These are phyloP conservation scores for Drosophila jambulina DNA, from an alignment of 1,140 invertebrate species.

Conservation along the genomic window DNA sequence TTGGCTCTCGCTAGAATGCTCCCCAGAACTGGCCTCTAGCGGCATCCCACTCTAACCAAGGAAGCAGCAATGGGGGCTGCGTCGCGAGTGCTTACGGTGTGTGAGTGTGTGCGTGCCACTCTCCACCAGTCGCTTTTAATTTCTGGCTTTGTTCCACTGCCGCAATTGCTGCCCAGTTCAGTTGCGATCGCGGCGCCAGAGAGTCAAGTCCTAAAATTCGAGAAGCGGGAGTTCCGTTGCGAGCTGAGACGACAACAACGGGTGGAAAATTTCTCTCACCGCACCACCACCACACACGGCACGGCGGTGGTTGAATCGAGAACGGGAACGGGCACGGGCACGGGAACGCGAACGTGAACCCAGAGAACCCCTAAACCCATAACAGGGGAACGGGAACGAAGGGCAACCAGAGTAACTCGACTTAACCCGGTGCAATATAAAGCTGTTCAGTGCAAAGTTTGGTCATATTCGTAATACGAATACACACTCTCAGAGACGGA, in stretches of 20 bases:
- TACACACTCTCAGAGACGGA: constrained; percentile 5
- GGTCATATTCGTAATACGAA: constrained; percentile 3
- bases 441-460: constrained; percentile 42
- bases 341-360: constrained; percentile 12
- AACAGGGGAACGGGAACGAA: constrained; percentile 8
- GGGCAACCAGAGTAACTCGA: constrained; percentile 22
- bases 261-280: constrained; percentile 74
- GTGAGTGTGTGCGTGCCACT: constrained; percentile 18
- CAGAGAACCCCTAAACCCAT: constrained; percentile 11
- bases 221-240: constrained; percentile 27
- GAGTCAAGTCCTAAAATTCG: constrained; percentile 55
- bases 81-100: background rate
- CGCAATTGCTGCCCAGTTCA: constrained; percentile 59
- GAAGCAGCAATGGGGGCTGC: constrained; percentile 6
- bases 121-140: constrained; percentile 33
- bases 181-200: constrained; percentile 74
- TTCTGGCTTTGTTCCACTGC: constrained; percentile 67
- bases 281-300: constrained; percentile 24
- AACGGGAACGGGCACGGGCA: constrained; percentile 21
- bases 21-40: constrained; percentile 32
- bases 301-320: constrained; percentile 68
- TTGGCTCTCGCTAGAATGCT: constrained; percentile 27
- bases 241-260: constrained; percentile 37
- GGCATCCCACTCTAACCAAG: constrained; percentile 22
- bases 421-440: constrained; percentile 20